Evolutionary conservation across 2,797 vertebrate genomes (phyloP).

Genomic region (Tadarida brasiliensis): DNA sequence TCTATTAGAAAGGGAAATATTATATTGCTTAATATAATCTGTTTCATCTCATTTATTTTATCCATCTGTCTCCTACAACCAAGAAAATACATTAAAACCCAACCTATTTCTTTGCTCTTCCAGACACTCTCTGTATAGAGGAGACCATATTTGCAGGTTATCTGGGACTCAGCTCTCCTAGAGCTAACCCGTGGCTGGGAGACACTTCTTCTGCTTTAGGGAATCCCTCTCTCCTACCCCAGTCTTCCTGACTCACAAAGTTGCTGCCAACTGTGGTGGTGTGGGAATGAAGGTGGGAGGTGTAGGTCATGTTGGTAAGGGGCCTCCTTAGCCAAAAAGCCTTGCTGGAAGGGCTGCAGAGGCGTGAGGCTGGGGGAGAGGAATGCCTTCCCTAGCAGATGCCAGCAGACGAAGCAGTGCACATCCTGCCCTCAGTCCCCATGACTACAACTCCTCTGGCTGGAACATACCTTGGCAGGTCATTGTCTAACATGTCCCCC

Average conservation of each 20-base stretch:
- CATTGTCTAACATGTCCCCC: background rate
- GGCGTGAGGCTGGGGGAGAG: background rate
- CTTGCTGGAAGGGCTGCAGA: background rate
- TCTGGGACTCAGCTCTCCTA: background rate
- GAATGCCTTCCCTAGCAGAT: background rate
- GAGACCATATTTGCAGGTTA: background rate
- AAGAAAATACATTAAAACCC: background rate
- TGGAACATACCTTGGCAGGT: background rate
- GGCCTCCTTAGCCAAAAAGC: background rate
- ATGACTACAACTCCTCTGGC: background rate
- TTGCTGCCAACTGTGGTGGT: background rate
- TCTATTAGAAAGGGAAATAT: background rate
- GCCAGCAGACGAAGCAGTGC: background rate
- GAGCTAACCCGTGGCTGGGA: background rate
- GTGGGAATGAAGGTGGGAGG: background rate
- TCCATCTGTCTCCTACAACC: background rate
- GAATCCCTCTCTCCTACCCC: background rate
- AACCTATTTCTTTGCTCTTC: slow-evolving; percentile 17
- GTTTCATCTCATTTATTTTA: background rate
- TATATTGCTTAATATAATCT: background rate
- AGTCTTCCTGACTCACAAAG: background rate
- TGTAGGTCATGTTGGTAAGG: background rate
- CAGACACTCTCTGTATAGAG: background rate
- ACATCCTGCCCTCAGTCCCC: background rate
- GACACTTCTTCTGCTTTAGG: background rate